Base-by-base conservation (phyloP, 2,113 vertebrate genomes). In the Sapajus apella region DNA sequence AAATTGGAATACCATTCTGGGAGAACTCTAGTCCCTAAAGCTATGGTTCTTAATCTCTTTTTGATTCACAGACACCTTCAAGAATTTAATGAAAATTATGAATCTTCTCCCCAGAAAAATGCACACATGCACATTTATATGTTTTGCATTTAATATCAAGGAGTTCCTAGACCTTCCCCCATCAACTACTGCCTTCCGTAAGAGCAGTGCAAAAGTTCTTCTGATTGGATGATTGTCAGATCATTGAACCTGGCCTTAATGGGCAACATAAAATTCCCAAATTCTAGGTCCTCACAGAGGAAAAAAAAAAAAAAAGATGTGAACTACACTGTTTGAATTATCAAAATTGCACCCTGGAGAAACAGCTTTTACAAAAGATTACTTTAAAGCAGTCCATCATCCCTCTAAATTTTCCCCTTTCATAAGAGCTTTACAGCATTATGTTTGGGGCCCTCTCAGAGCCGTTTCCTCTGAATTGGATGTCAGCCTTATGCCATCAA, bases 41-140 rank as follows among this genome's bases (percentile, higher is more conserved):
- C 50, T 87, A 76, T 75, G 81, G 61, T 87, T 95, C 76, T 93
- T 79, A 25, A 50, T 73, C 37, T 89, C 32, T 47, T 87, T 87
- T 68, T 75, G 82, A 56, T 35, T 88, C 83, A 68, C 5, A 52
- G 92, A 61, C 50, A 68, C 32, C 90, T 82, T 45, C 47, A 82
- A 77, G 43, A 72, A 58, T 66, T 50, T 87, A 32, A 76, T 64
- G 66, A 85, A 85, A 87, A 70, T 56, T 27, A 79, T 45, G 37
- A 73, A n/a, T 12, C 35, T 43, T 45, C 27, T 64, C 23, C 5
- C 35, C 70, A 47, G 77, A 87, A 87, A 94, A 73, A 73, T 3
- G 25, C 8, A 83, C 30, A 61, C 3, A 30, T 23, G 43, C 50
- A 88, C 30, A 56, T 88, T 64, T 83, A 45, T 21, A 20, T 76